phyloP scores from a whole-genome alignment of 2,888 invertebrate genomes.

The Ecliptopera silaceata region DNA sequence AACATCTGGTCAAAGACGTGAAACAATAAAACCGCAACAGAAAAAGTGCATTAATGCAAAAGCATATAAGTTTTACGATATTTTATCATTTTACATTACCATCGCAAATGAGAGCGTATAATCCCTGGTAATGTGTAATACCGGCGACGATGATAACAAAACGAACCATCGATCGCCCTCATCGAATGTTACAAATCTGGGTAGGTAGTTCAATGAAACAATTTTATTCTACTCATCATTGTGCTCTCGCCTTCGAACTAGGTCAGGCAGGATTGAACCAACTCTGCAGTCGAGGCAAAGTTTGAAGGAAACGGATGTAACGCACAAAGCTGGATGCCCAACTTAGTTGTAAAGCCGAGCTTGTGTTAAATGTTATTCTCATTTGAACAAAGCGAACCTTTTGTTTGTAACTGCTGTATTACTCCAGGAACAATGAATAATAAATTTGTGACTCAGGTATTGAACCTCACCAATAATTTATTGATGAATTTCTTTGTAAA shows the following conservation, averaged over 20 bases:
- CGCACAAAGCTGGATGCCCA: constrained; percentile 42
- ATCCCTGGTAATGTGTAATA: too few species aligned
- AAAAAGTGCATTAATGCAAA: background rate
- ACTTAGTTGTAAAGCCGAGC: constrained; percentile 44
- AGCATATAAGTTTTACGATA: background rate
- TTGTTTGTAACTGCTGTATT: constrained; percentile 8
- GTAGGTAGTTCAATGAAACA: constrained; percentile 11
- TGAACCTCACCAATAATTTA: constrained; percentile 24
- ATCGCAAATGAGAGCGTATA: too few species aligned
- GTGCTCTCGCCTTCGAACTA: constrained; percentile 25
- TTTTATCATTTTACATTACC: too few species aligned
- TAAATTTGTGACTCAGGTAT: constrained; percentile 24
- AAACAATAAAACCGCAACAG: background rate
- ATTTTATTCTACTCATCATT: constrained; percentile 8
- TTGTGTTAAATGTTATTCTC: constrained; percentile 37
- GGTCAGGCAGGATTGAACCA: constrained; percentile 34
- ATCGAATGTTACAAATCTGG: background rate
- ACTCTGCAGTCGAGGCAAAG: constrained; percentile 36
- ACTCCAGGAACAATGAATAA: constrained; percentile 24
- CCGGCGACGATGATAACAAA: too few species aligned
- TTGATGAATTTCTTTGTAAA: constrained; percentile 19
- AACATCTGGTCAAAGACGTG: constrained; percentile 1
- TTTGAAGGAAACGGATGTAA: constrained; percentile 46
- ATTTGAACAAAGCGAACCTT: constrained; percentile 22
- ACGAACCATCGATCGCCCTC: background rate